Evolutionary conservation across 2,797 vertebrate genomes (phyloP), one percentile per base, ranked within the genome.

Genomic region (Australoheros facetus): DNA sequence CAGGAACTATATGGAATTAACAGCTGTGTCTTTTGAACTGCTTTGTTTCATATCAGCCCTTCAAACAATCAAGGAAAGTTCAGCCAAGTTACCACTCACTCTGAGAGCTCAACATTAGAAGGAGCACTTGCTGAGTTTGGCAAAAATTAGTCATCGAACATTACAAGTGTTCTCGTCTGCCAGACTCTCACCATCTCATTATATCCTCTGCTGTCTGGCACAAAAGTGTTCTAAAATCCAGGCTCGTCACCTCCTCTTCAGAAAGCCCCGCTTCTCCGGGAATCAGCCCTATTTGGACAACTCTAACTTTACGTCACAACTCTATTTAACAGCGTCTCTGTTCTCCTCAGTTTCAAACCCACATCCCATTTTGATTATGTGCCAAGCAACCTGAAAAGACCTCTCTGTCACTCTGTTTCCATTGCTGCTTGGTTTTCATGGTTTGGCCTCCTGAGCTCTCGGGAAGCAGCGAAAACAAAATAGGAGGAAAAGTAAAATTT

Each of bases 341-440:
- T 82, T 86, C 84, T 79, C 84, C 85, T 88, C 64, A 56, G 66
- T 83, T 90, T 88, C 82, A 82, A 92, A 90, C 84, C 93, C 91
- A 95, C 93, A 93, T 94, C 93, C 93, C 71, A 81, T 84, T 85
- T 82, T 64, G 75, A 90, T 82, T 78, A 74, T 13, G 83, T 81
- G 91, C 91, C 93, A 92, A 85, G 57, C 58, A 77, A 80, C 66
- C 83, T 93, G 82, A 94, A 94, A 93, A 90, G 85, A 79, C 75
- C 86, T 87, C 88, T 94, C 83, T 92, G 87, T 93, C 80, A 77
- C 84, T 84, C 83, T 79, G 77, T 89, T 90, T 89, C 34, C 87
- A 88, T 90, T 93, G 90, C 90, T 90, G 88, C 89, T 93, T 85
- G 82, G 81, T 82, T 92, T 94, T 91, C 88, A 91, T 39, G 71